Conservation (phyloP, 2,888 invertebrate species). For the Drosophila kambysellisi region DNA sequence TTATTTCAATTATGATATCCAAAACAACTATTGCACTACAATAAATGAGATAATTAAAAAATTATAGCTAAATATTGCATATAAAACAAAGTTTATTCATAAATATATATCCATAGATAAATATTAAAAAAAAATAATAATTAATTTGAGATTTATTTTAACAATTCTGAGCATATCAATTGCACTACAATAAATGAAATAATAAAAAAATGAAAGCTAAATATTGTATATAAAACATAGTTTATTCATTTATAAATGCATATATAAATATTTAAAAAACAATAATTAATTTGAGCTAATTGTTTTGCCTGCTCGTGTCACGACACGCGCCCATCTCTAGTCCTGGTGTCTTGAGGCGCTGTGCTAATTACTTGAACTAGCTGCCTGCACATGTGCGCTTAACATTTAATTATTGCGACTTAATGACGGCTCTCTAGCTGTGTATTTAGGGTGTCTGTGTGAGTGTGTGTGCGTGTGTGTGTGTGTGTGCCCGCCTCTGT, state of each 20-base stretch:
- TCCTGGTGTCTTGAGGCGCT: conserved; percentile 42
- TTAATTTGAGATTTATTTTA: no score
- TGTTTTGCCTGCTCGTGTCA: neutral
- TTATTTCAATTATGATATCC: neutral
- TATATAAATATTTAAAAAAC: no score
- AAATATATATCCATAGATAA: no score
- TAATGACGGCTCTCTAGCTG: conserved; percentile 70
- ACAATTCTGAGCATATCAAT: no score
- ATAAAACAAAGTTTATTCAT: no score
- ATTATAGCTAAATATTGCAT: no score
- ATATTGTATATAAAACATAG: no score
- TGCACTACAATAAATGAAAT: no score
- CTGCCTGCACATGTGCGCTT: conserved; percentile 74
- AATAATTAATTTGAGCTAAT: neutral
- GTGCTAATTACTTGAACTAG: conserved; percentile 80
- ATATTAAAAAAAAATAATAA: no score
- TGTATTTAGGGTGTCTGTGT: conserved; percentile 23
- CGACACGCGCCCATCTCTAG: conserved; percentile 8
- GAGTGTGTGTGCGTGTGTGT: conserved; percentile 12
- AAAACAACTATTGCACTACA: neutral
- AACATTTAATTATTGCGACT: conserved; percentile 81
- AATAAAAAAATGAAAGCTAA: no score
- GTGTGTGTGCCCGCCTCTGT: neutral
- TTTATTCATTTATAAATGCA: no score
- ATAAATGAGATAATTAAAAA: no score